Evolutionary conservation across 2,113 vertebrate species (phyloP), one percentile per base, ranked within the genome.

Genomic region (Bombycilla garrulus): DNA sequence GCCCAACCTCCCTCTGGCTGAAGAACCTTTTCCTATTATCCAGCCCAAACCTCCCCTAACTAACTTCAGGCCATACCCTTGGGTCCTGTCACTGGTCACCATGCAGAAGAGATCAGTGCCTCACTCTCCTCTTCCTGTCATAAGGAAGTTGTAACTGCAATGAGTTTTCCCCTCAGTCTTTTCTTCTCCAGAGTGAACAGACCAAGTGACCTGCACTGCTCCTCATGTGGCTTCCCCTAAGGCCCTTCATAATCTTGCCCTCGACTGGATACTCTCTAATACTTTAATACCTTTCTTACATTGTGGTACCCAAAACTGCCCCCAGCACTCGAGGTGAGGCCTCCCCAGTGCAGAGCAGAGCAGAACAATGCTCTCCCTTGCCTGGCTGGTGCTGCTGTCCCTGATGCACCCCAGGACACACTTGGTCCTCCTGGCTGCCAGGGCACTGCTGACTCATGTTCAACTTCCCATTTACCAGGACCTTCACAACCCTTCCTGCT

Each of bases 351-450:
- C 48, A 80, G 56, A 31, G 33, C 33, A 53, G 38, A 53, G 38
- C 4, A 5, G 57, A 33, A 53, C 26, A 72, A 53, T 53, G 25
- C 38, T 19, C 47, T 53, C 13, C 56, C 47, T 15, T 33, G 18
- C n/a, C 28, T 0, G 0, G 33, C 48, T 72, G 56, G 16, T 1
- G 1, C 36, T 53, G 47, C 26, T 62, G 38, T 25, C 38, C 26
- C 57, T 62, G 47, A 18, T 53, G 38, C 8, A 1, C 45, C n/a
- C 17, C 47, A 53, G 57, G 66, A 83, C 47, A 53, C 0, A 1
- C 0, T 0, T 7, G 8, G 2, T 22, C 7, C 28, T 47, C 26
- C 48, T 64, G 69, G 23, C 48, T 73, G 40, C 40, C 69, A 62
- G 18, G 67, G 38, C 14, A 33, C 81, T 62, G 38, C 67, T 64